Evolutionary conservation across 2,797 vertebrate species (phyloP).

Genomic region (Ara ararauna): DNA sequence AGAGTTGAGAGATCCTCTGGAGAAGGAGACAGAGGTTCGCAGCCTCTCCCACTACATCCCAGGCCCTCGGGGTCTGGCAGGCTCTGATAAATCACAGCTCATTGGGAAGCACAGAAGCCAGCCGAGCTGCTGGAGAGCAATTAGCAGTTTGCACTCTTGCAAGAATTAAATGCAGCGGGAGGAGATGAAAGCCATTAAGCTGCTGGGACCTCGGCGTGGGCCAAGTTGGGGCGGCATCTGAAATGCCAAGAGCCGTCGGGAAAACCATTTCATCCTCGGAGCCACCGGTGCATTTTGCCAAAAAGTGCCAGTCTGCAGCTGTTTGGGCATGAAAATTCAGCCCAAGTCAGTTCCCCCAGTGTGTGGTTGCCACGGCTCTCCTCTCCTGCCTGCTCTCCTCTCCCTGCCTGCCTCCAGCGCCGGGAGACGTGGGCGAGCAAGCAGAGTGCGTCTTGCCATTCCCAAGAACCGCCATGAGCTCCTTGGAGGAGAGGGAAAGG

Average conservation of each 20-base stretch:
- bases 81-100: background rate
- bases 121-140: background rate
- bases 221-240: background rate
- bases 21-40: background rate
- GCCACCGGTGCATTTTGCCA: background rate
- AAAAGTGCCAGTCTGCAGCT: background rate
- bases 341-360: background rate
- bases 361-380: background rate
- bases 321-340: background rate
- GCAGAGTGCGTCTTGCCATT: background rate
- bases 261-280: background rate
- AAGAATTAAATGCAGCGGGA: background rate
- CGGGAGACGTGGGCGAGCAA: constrained; percentile 11
- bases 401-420: background rate
- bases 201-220: background rate
- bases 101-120: background rate
- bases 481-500: background rate
- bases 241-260: background rate
- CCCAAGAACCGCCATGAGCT: constrained; percentile 20
- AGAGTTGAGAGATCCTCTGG: background rate
- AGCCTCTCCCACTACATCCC: background rate
- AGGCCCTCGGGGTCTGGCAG: fast-evolving
- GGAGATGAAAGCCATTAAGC: background rate
- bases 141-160: background rate
- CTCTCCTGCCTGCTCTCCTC: background rate